Evolutionary conservation across 2,797 vertebrate species (phyloP).

Genomic region (Danio aesculapii): DNA sequence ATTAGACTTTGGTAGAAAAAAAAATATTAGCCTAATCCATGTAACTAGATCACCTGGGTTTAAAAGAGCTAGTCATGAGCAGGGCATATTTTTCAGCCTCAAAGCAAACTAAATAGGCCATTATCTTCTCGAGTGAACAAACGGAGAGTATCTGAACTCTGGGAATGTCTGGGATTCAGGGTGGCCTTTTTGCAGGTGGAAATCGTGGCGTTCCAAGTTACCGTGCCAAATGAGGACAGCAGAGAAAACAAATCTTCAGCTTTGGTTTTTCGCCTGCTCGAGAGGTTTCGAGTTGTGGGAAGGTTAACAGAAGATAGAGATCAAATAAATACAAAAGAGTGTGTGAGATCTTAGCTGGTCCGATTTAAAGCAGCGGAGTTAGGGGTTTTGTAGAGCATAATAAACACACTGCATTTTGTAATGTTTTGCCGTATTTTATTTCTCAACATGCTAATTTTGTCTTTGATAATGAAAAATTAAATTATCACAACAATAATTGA

Average conservation of each 20-base stretch:
- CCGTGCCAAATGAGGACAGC: constrained; percentile 36
- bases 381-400: background rate
- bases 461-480: too few species aligned
- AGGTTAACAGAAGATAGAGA: constrained; percentile 18
- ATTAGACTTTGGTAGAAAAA: constrained; percentile 64
- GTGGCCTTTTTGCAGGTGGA: constrained; percentile 37
- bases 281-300: constrained; percentile 5
- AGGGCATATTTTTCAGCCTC: constrained; percentile 66
- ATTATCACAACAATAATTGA: too few species aligned
- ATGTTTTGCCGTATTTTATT: too few species aligned
- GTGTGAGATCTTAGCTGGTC: background rate
- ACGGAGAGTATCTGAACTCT: constrained; percentile 15
- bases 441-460: too few species aligned
- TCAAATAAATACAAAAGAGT: background rate
- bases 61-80: constrained; percentile 63
- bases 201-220: constrained; percentile 20
- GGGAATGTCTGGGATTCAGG: constrained; percentile 24
- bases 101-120: constrained; percentile 62
- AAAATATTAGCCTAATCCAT: constrained; percentile 56
- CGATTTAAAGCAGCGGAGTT: constrained; percentile 16
- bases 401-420: too few species aligned
- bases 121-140: constrained; percentile 65
- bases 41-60: constrained; percentile 66
- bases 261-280: background rate
- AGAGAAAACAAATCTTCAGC: constrained; percentile 1